Evolutionary conservation across 2,888 invertebrate genomes (phyloP), one percentile per base, ranked within the genome.

Genomic region (Caenorhabditis panamensis): DNA sequence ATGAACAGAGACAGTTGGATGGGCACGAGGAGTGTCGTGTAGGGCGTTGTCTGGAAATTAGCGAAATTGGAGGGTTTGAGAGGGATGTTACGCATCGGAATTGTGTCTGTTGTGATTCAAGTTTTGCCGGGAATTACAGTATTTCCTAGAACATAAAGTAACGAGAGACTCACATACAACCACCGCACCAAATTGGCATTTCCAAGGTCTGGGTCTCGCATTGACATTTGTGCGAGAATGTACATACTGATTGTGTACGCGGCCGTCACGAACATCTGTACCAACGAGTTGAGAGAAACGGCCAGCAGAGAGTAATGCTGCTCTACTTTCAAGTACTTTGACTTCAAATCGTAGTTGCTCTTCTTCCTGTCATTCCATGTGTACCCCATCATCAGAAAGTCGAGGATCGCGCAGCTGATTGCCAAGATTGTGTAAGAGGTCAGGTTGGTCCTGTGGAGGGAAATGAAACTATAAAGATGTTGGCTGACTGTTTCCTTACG

Each of bases 131-230:
- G n/a, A n/a, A n/a, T n/a, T n/a, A n/a, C n/a, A n/a, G n/a, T n/a
- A n/a, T n/a, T n/a, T n/a, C n/a, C n/a, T n/a, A n/a, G n/a, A n/a
- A n/a, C n/a, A n/a, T n/a, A n/a, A n/a, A n/a, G n/a, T n/a, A n/a
- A n/a, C n/a, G n/a, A n/a, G n/a, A n/a, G 31, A 78, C 78, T 78
- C 59, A 78, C 78, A 66, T 78, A 78, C 28, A 78, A 66, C 78
- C 78, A 78, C 2, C 78, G 26, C 20, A 78, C 28, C 59, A 71
- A 53, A 61, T 78, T 78, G 0, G 78, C 78, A 53, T 71, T 64
- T 6, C 64, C 68, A 9, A 58, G 18, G 11, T 59, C 63, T 8
- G 62, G 59, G 47, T 66, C 53, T 18, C 16, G 51, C 13, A 16
- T 11, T 13, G 68, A 63, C 51, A 71, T 51, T 2, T 54, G 20